A percentile compares a stretch with the other conserved stretches of the same genome.
Evolutionary conservation across 2,888 invertebrate genomes (phyloP).

Genomic region (Orthosia gracilis): DNA sequence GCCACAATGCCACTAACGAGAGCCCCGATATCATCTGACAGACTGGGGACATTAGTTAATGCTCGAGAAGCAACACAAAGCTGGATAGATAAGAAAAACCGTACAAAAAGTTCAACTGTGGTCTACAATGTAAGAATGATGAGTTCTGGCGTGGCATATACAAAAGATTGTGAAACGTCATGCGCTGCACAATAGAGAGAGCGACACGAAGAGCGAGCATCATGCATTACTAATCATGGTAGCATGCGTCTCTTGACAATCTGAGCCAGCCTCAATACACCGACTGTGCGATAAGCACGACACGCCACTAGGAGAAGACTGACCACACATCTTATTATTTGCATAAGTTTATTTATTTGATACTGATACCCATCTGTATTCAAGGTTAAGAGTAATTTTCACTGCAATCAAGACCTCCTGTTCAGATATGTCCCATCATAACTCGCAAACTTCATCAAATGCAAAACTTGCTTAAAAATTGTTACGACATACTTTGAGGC

Average conservation of each 20-base stretch:
- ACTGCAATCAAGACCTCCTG: slow-evolving; percentile 1
- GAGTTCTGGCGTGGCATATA: slow-evolving; percentile 77
- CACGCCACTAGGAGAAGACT: slow-evolving; percentile 37
- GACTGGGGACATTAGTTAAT: slow-evolving; percentile 85
- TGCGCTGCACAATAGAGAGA: slow-evolving; percentile 86
- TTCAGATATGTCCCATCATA: not conserved
- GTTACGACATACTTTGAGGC: slow-evolving; percentile 47
- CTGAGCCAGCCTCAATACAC: slow-evolving; percentile 61
- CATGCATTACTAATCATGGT: slow-evolving; percentile 85
- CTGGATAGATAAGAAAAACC: slow-evolving; percentile 78
- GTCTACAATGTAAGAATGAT: slow-evolving; percentile 81
- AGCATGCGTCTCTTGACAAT: slow-evolving; percentile 77
- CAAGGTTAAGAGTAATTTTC: not conserved
- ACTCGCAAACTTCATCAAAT: slow-evolving; percentile 19
- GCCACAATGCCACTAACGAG: slow-evolving; percentile 89
- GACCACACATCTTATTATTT: slow-evolving; percentile 20
- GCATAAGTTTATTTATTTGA: slow-evolving; percentile 24
- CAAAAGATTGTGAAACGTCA: slow-evolving; percentile 88
- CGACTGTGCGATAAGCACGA: slow-evolving; percentile 55
- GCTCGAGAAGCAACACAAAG: slow-evolving; percentile 78
- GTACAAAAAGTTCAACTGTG: slow-evolving; percentile 79
- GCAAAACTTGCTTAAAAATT: slow-evolving; percentile 34
- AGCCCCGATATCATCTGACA: slow-evolving; percentile 85
- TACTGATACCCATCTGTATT: slow-evolving; percentile 23
- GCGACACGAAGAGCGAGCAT: slow-evolving; percentile 83